Conservation (phyloP, 1,140 invertebrate species). For the Vollenhovia emeryi region DNA sequence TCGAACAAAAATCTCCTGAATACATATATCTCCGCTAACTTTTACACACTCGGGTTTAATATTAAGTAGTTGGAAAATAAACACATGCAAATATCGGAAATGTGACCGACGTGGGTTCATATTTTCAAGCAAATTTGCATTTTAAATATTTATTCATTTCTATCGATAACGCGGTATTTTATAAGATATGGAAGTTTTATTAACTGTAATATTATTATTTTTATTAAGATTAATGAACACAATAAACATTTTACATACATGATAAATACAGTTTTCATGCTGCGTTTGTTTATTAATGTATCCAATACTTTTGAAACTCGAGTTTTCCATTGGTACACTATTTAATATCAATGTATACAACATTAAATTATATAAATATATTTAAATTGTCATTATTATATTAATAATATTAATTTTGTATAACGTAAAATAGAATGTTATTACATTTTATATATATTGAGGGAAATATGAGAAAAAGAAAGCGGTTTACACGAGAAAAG, state of each 20-base stretch:
- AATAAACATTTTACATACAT: neutral
- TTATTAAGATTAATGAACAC: constrained; percentile 2
- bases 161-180: neutral
- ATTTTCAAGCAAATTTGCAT: neutral
- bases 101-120: neutral
- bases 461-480: neutral
- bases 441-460: neutral
- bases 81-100: neutral
- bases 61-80: constrained; percentile 12
- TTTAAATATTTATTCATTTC: neutral
- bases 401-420: neutral
- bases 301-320: neutral
- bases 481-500: neutral
- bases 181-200: neutral
- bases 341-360: neutral
- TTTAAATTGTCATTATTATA: neutral
- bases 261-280: neutral
- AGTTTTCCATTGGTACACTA: neutral
- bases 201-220: neutral
- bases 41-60: neutral
- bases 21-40: neutral
- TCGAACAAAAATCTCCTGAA: neutral
- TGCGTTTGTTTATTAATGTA: constrained; percentile 6
- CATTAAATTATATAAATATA: neutral
- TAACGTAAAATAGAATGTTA: neutral